Evolutionary conservation across 2,888 invertebrate species (phyloP), one percentile per base, ranked within the genome.

Genomic region (Polydesmus complanatus): DNA sequence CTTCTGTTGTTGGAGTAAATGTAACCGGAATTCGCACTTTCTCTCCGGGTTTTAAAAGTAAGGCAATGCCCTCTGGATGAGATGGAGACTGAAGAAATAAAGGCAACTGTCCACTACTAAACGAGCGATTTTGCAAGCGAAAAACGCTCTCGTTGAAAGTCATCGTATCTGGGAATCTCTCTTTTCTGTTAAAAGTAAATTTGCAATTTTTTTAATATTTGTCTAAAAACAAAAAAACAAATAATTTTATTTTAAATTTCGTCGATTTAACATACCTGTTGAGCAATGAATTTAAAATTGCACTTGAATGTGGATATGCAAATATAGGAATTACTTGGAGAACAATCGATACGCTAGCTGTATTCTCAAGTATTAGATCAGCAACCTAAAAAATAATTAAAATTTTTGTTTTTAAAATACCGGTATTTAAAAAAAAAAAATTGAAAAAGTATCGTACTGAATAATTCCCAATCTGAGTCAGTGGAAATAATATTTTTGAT

Each of bases 241-340:
- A 37, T 37, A 37, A 37, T 14, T 37, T 37, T 37, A 37, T 37
- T 5, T 37, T 37, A 8, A 37, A 37, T 37, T 37, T 37, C 14
- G n/a, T n/a, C n/a, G 14, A 37, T 37, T 5, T 37, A 37, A 19
- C 48, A 19, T 55, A 64, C 62, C 63, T 67, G 52, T 63, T 58
- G 52, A 61, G 61, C 61, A 77, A 68, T 23, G 75, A 66, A 58
- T 77, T 73, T 25, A 79, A 66, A 21, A 78, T 68, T 8, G 73
- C 76, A 63, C 80, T 78, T 62, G 82, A 79, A 70, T 78, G 79
- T 14, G 86, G 85, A 74, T 87, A 87, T 66, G 76, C 78, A 68
- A 80, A 80, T 68, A 86, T 80, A 68, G 86, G 79, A n/a, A 85
- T 78, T 61, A 85, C 73, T 72, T 91, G 90, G 68, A 88, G 78